phyloP scores from a whole-genome alignment of 2,797 vertebrate genomes.

The Merluccius polli region DNA sequence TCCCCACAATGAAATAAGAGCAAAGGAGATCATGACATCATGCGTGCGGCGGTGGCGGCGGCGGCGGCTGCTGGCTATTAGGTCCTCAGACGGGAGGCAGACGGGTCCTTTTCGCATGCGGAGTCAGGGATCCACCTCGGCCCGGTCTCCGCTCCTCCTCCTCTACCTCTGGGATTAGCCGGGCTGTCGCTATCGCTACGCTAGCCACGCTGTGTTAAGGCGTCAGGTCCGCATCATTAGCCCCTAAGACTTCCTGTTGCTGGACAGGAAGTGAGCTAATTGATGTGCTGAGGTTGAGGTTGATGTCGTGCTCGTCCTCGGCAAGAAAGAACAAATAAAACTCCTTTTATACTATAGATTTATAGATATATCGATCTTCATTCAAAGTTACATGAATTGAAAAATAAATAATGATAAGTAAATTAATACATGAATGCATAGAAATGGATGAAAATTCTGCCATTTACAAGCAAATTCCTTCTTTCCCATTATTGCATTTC shows the following conservation, averaged over 20 bases:
- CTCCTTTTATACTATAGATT: background rate
- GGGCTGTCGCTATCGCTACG: background rate
- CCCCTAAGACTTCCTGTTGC: background rate
- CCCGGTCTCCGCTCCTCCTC: background rate
- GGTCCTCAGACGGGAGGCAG: slow-evolving; percentile 45
- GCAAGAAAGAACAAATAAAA: background rate
- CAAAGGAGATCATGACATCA: slow-evolving; percentile 66
- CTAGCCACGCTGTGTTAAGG: background rate
- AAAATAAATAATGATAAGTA: background rate
- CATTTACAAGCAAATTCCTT: too few relatives aligned
- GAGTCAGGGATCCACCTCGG: background rate
- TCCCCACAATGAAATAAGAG: slow-evolving; percentile 73
- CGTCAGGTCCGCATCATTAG: background rate
- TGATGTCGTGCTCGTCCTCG: background rate
- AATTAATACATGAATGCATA: background rate
- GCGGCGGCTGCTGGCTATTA: background rate
- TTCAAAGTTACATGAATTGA: background rate
- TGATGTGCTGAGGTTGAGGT: background rate
- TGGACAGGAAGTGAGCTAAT: background rate
- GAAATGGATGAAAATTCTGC: background rate
- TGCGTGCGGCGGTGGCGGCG: slow-evolving; percentile 39
- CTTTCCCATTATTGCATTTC: too few relatives aligned
- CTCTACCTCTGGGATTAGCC: background rate
- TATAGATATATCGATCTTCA: background rate
- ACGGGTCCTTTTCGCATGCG: slow-evolving; percentile 37